Conservation (phyloP, 2,797 vertebrate genomes). For the Morelia viridis region DNA sequence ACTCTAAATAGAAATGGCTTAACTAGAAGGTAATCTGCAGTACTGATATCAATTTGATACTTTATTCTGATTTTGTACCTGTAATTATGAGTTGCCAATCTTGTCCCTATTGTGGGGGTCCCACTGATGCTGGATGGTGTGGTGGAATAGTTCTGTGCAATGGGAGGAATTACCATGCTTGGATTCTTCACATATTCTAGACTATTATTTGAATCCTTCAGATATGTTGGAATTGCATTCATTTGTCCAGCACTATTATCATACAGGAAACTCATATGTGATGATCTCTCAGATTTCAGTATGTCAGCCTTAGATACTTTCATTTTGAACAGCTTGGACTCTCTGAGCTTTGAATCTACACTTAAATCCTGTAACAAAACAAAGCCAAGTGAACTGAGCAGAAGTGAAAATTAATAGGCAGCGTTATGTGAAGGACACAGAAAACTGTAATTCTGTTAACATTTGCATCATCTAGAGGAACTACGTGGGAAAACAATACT, state of each 20-base stretch:
- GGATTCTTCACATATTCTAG: slow-evolving; percentile 62
- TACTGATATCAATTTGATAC: background rate
- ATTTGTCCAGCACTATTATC: slow-evolving; percentile 43
- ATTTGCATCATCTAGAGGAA: background rate
- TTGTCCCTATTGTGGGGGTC: slow-evolving; percentile 43
- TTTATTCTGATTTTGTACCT: slow-evolving; percentile 64
- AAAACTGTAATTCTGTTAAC: background rate
- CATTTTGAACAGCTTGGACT: slow-evolving; percentile 66
- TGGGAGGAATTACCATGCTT: slow-evolving; percentile 70
- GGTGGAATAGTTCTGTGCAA: slow-evolving; percentile 66
- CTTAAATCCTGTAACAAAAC: slow-evolving; percentile 68
- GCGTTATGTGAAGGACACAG: background rate
- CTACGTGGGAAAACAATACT: background rate
- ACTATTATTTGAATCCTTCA: slow-evolving; percentile 64
- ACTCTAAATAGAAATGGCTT: background rate
- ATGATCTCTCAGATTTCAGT: slow-evolving; percentile 59
- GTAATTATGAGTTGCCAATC: slow-evolving; percentile 65
- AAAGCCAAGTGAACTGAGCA: slow-evolving; percentile 25
- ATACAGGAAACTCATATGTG: slow-evolving; percentile 55
- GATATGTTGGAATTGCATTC: slow-evolving; percentile 58
- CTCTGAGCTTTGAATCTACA: slow-evolving; percentile 64
- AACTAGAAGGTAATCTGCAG: background rate
- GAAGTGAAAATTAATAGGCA: background rate
- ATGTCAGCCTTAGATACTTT: slow-evolving; percentile 61
- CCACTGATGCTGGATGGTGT: slow-evolving; percentile 36